Percentiles rank a stretch among this genome's conserved stretches.
phyloP scores from a whole-genome alignment of 2,888 invertebrate genomes.

The Timema cristinae region DNA sequence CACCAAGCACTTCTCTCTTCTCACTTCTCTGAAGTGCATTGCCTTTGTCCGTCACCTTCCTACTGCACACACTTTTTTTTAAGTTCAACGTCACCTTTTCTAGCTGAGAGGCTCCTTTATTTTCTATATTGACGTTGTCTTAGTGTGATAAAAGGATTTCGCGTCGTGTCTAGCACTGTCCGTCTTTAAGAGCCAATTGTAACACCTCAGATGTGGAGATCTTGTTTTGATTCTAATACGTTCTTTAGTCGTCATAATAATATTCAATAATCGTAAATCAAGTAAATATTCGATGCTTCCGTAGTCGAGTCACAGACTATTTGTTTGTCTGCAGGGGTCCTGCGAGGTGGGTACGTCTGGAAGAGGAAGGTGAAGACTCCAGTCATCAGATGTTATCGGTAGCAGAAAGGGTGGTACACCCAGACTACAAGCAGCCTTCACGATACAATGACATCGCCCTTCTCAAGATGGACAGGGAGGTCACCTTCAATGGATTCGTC shows the following conservation, averaged over 20 bases:
- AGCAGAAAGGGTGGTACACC: slow-evolving; percentile 50
- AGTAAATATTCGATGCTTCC: not conserved
- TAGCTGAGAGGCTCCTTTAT: too few relatives aligned
- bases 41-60: too few relatives aligned
- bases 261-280: not conserved
- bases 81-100: too few relatives aligned
- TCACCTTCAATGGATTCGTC: slow-evolving; percentile 52
- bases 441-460: slow-evolving; percentile 64
- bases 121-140: too few relatives aligned
- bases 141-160: too few relatives aligned
- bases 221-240: too few relatives aligned
- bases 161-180: not conserved
- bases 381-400: slow-evolving; percentile 52
- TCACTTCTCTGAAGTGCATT: too few relatives aligned
- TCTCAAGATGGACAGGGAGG: slow-evolving; percentile 50
- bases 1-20: too few relatives aligned
- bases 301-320: not conserved
- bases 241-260: too few relatives aligned
- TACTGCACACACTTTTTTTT: too few relatives aligned
- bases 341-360: slow-evolving; percentile 52
- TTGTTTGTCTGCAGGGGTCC: slow-evolving; percentile 18
- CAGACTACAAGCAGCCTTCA: slow-evolving; percentile 53
- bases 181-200: too few relatives aligned
- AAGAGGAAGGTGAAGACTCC: slow-evolving; percentile 50
- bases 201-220: too few relatives aligned